Conservation (phyloP, 2,113 vertebrate genomes). For the Hepsetus odoe region DNA sequence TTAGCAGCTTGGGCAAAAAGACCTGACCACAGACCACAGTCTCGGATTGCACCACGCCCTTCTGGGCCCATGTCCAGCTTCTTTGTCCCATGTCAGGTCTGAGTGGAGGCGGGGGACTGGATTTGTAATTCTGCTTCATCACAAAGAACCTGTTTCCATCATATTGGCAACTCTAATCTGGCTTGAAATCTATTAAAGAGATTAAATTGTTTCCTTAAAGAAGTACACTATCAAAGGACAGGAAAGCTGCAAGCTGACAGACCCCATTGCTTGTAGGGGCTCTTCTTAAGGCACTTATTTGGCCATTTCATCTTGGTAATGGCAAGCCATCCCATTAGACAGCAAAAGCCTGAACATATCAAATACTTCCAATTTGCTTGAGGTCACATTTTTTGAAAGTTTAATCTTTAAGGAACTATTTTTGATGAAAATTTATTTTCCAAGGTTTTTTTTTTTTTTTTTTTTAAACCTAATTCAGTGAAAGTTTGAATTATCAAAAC, state of each 20-base stretch:
- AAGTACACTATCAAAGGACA: constrained; percentile 76
- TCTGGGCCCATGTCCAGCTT: constrained; percentile 1
- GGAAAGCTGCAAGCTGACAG: constrained; percentile 72
- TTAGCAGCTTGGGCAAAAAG: background rate
- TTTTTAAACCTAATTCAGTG: no score
- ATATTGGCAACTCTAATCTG: constrained; percentile 70
- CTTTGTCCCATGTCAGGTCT: constrained; percentile 11
- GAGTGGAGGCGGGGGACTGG: background rate
- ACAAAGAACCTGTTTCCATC: constrained; percentile 58
- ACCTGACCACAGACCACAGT: background rate
- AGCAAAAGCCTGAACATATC: constrained; percentile 68
- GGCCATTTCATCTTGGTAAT: constrained; percentile 81
- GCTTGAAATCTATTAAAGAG: constrained; percentile 73
- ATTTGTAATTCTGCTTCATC: constrained; percentile 54
- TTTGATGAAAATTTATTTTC: background rate
- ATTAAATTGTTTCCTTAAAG: constrained; percentile 78
- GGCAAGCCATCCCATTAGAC: constrained; percentile 71
- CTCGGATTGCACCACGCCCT: background rate
- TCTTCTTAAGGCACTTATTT: constrained; percentile 77
- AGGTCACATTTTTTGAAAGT: constrained; percentile 67
- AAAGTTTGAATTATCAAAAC: no score
- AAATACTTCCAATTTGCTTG: constrained; percentile 72
- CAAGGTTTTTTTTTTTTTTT: no score
- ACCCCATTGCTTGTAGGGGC: constrained; percentile 66
- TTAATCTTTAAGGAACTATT: constrained; percentile 57